Base-by-base conservation (phyloP, 2,113 vertebrate species). In the Aldabrachelys gigantea region DNA sequence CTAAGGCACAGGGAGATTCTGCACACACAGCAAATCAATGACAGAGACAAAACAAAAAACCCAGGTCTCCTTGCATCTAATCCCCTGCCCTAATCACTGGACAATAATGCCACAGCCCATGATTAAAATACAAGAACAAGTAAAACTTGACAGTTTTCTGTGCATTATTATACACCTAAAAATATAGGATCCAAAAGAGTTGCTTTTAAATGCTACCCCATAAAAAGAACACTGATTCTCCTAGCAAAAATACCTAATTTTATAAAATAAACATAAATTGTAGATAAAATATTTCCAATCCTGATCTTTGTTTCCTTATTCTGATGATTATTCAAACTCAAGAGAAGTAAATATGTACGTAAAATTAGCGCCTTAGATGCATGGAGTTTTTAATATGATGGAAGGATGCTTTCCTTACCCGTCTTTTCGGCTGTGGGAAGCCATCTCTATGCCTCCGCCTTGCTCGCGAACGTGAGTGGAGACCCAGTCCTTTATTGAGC, bases 381-480 rank as follows among this genome's bases (percentile, higher is more conserved):
- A 12, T 56, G 22, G 90, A 29, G 5, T 35, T 3, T 31, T 54
- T 54, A 54, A 88, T 59, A 49, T 25, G 47, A 1, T 69, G 44
- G 69, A 87, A 35, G 8, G 16, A 47, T 1, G 13, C 3, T 88
- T 97, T 93, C 99, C 99, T 99, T 98, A 99, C 99, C 98, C 97
- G 96, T 97, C 98, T 96, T 75, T 99, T 99, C 6, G 99, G 98
- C 90, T 98, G 97, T 0, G 98, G 98, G 79, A 98, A 99, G 86
- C 98, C 98, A 6, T 99, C 99, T 96, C 98, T 97, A 83, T 98
- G 98, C 96, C 99, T 99, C 97, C 99, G 98, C 62, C 98, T 98
- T 17, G 98, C 96, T 98, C 97, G 98, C 19, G 97, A 98, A 57
- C 98, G 98, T 29, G 98, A 90, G 69, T 96, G 98, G 16, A 98